These are phyloP conservation scores for Selene dorsalis DNA, from an alignment of 2,797 vertebrate species.

Conservation along the genomic window DNA sequence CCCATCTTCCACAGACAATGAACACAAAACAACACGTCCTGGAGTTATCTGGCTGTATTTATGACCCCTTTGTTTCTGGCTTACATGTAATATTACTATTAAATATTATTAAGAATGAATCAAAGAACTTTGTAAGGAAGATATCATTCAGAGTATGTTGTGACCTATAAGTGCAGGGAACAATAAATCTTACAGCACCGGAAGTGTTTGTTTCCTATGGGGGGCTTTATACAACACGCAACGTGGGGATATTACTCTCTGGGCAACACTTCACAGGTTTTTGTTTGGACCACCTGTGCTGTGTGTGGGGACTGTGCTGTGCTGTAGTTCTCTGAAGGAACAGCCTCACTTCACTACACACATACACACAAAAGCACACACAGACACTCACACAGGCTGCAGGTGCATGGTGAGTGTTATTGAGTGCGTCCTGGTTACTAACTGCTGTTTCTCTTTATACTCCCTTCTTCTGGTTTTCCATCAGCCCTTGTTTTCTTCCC, in stretches of 20 bases:
- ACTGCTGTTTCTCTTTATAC: conserved; percentile 78
- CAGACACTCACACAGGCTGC: conserved; percentile 71
- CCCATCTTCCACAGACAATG: conserved; percentile 65
- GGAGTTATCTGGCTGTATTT: conserved; percentile 53
- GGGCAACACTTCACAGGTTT: conserved; percentile 82
- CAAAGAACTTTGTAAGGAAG: conserved; percentile 72
- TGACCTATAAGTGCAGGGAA: conserved; percentile 73
- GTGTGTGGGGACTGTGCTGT: conserved; percentile 71
- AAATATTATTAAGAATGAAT: conserved; percentile 53
- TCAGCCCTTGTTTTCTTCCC: conserved; percentile 86
- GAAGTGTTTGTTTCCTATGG: conserved; percentile 85
- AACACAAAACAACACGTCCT: conserved; percentile 74
- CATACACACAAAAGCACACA: conserved; percentile 7
- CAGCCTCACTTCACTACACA: conserved; percentile 53
- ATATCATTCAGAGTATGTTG: conserved; percentile 77
- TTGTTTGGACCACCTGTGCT: conserved; percentile 85
- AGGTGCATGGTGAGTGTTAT: conserved; percentile 85
- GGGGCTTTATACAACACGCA: conserved; percentile 78
- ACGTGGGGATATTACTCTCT: conserved; percentile 78
- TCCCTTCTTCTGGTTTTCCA: conserved; percentile 79
- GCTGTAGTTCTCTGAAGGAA: conserved; percentile 74
- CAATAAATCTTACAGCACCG: conserved; percentile 82
- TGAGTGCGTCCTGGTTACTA: conserved; percentile 83
- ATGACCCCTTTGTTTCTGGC: conserved; percentile 52
- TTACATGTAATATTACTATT: conserved; percentile 36